Evolutionary conservation across 2,888 invertebrate species (phyloP).

Genomic region (Neoitamus cyanurus): DNA sequence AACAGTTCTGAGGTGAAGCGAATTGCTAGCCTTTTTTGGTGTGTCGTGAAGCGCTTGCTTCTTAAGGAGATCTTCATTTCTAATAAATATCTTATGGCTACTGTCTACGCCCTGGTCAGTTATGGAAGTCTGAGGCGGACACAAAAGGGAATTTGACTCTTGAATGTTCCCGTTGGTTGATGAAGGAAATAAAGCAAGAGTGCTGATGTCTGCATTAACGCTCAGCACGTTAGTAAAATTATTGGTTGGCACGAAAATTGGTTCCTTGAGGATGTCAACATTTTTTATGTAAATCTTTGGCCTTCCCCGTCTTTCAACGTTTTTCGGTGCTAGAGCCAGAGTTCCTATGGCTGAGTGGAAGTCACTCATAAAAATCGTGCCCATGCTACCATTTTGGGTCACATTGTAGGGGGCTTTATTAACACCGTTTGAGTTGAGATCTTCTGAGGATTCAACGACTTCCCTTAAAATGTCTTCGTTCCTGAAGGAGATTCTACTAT

Average conservation of each 20-base stretch:
- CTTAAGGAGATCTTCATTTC: constrained; percentile 52
- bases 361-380: constrained; percentile 20
- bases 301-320: not conserved
- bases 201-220: constrained; percentile 53
- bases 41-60: constrained; percentile 64
- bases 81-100: not conserved
- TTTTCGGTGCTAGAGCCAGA: not conserved
- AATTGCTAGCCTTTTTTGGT: constrained; percentile 44
- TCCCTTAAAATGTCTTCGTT: constrained; percentile 64
- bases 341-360: not conserved
- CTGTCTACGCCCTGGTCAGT: not conserved
- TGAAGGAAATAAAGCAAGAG: constrained; percentile 12
- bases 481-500: constrained; percentile 63
- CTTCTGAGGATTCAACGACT: constrained; percentile 52
- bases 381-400: constrained; percentile 16
- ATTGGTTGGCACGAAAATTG: constrained; percentile 59
- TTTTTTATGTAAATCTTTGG: constrained; percentile 66
- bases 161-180: not conserved
- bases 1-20: constrained; percentile 63
- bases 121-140: not conserved
- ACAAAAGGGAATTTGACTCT: not conserved
- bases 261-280: constrained; percentile 64
- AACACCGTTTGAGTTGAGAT: not conserved
- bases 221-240: constrained; percentile 53
- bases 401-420: not conserved